These are phyloP conservation scores for Toxotes chatareus DNA, from an alignment of 2,113 vertebrate genomes.

Conservation along the genomic window DNA sequence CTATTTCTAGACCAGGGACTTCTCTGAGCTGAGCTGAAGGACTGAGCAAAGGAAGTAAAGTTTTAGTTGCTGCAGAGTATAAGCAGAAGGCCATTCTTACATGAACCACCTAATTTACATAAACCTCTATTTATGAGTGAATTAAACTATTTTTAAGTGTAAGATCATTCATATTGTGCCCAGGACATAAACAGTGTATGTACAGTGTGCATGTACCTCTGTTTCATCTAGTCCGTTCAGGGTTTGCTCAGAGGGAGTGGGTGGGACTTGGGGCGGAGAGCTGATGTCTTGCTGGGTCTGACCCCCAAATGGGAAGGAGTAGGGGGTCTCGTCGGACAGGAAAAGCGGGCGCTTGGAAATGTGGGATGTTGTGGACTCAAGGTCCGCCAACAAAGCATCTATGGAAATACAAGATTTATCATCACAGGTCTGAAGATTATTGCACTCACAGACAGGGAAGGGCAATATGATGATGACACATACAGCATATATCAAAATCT, in stretches of 20 bases:
- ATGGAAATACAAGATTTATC: conserved; percentile 20
- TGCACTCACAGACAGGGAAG: too few species aligned
- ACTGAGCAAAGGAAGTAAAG: conserved; percentile 57
- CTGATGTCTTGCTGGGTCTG: conserved; percentile 88
- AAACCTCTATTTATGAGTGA: background rate
- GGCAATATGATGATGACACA: background rate
- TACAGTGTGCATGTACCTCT: conserved; percentile 81
- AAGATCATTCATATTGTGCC: background rate
- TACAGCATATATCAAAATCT: too few species aligned
- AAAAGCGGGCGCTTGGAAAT: conserved; percentile 94
- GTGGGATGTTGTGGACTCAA: conserved; percentile 97
- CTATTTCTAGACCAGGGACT: conserved; percentile 82
- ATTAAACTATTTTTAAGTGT: background rate
- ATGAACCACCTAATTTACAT: background rate
- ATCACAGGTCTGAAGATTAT: background rate
- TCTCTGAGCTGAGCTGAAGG: conserved; percentile 80
- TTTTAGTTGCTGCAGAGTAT: too few species aligned
- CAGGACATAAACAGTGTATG: background rate
- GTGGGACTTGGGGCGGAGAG: conserved; percentile 86
- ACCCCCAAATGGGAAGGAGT: conserved; percentile 90
- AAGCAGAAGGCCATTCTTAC: background rate
- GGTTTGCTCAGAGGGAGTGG: conserved; percentile 86
- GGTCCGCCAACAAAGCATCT: conserved; percentile 96
- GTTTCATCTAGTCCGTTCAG: conserved; percentile 91
- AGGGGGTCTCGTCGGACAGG: conserved; percentile 90